Conservation (phyloP, 2,113 vertebrate species). For the Dendrocopos noguchii region DNA sequence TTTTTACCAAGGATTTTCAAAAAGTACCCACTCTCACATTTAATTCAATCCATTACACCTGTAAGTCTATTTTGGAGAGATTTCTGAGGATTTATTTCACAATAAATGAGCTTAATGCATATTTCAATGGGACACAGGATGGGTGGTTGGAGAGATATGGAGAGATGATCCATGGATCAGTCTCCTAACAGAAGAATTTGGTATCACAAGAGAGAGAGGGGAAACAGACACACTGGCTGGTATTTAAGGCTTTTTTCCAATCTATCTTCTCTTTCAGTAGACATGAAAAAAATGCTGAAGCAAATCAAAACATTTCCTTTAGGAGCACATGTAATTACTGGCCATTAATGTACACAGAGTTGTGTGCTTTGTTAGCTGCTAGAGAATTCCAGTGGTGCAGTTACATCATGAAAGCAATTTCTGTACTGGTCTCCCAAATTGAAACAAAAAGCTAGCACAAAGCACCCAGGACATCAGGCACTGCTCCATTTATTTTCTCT, state of each 20-base stretch:
- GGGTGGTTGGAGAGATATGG: not conserved
- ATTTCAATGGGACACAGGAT: slow-evolving; percentile 4
- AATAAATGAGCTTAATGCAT: slow-evolving; percentile 8
- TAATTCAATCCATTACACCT: slow-evolving; percentile 40
- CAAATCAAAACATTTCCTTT: not conserved
- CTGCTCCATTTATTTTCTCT: not conserved
- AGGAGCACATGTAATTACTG: not conserved
- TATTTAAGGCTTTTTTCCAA: not conserved
- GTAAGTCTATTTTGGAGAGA: slow-evolving; percentile 9
- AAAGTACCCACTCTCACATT: not conserved
- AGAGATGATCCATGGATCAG: not conserved
- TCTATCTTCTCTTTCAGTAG: not conserved
- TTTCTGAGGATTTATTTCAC: slow-evolving; percentile 42
- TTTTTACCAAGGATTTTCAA: slow-evolving; percentile 8
- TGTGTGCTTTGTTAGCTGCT: not conserved
- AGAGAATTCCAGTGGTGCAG: not conserved
- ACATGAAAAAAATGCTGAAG: not conserved
- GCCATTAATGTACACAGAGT: not conserved
- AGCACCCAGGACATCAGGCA: not conserved
- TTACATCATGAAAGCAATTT: not conserved
- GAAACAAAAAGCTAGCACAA: not conserved
- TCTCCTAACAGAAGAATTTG: not conserved
- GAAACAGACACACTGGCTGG: not conserved
- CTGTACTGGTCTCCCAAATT: not conserved
- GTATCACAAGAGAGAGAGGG: not conserved